Evolutionary conservation across 1,140 invertebrate genomes (phyloP).

Genomic region (Drosophila albomicans): DNA sequence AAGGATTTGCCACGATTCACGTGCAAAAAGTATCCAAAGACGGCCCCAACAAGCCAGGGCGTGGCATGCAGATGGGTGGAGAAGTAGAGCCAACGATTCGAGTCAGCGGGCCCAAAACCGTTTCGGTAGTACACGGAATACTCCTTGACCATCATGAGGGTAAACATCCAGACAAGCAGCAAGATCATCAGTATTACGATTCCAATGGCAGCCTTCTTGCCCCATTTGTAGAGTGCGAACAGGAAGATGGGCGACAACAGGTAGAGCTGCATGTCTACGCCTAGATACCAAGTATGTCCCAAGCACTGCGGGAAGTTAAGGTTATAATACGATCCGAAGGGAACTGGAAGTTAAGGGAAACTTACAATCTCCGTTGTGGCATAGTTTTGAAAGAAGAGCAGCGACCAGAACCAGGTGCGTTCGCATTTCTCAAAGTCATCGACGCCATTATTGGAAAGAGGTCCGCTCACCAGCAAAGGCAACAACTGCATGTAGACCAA

Average conservation of each 20-base stretch:
- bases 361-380: slow-evolving; percentile 46
- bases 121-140: slow-evolving; percentile 47
- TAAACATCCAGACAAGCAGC: slow-evolving; percentile 53
- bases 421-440: slow-evolving; percentile 43
- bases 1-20: slow-evolving; percentile 36
- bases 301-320: slow-evolving; percentile 88
- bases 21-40: slow-evolving; percentile 71
- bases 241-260: slow-evolving; percentile 90
- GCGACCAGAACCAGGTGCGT: slow-evolving; percentile 54
- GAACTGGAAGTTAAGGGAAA: not conserved
- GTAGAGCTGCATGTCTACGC: slow-evolving; percentile 94
- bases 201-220: slow-evolving; percentile 56
- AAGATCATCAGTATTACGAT: slow-evolving; percentile 49
- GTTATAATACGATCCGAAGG: too few relatives aligned
- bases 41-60: slow-evolving; percentile 65
- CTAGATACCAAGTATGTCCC: slow-evolving; percentile 94
- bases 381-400: slow-evolving; percentile 71
- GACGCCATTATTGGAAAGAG: slow-evolving; percentile 63
- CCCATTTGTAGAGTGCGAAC: slow-evolving; percentile 88
- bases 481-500: slow-evolving; percentile 58
- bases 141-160: slow-evolving; percentile 51
- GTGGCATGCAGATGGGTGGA: slow-evolving; percentile 62
- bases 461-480: slow-evolving; percentile 55
- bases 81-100: slow-evolving; percentile 40
- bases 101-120: not conserved